A percentile compares a stretch with the other conserved stretches of the same genome.
Conservation (phyloP, 2,888 invertebrate genomes). For the Amblyjoppa proteus region DNA sequence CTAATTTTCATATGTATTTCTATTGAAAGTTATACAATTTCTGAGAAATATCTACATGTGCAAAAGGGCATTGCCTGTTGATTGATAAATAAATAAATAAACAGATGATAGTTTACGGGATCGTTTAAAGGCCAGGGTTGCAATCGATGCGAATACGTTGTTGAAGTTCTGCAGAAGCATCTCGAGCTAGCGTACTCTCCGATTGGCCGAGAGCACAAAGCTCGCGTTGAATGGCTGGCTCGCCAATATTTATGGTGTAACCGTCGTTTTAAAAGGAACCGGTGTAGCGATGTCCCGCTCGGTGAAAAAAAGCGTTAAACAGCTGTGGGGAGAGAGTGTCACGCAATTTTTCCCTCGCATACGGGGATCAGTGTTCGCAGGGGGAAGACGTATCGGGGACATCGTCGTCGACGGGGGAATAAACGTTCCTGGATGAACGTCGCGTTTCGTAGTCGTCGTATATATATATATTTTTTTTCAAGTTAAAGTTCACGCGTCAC, state of each 20-base stretch:
- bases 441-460: conserved; percentile 33
- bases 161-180: conserved; percentile 19
- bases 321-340: conserved; percentile 52
- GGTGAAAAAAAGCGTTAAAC: conserved; percentile 60
- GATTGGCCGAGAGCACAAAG: conserved; percentile 46
- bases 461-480: conserved; percentile 46
- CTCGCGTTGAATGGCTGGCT: conserved; percentile 41
- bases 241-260: conserved; percentile 62
- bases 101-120: neutral
- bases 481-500: conserved; percentile 34
- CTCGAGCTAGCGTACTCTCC: neutral
- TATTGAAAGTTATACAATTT: no score
- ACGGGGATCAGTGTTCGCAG: conserved; percentile 59
- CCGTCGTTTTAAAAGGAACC: conserved; percentile 68
- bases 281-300: conserved; percentile 52
- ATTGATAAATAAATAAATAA: no score
- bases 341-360: conserved; percentile 68
- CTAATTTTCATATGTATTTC: no score
- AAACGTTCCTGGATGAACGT: conserved; percentile 61
- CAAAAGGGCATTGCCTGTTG: no score
- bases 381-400: conserved; percentile 65
- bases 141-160: conserved; percentile 7
- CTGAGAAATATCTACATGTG: no score
- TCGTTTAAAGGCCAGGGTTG: neutral
- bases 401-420: conserved; percentile 45